A percentile compares a stretch with the other conserved stretches of the same genome.
These are phyloP conservation scores for Junonia oenone DNA, from an alignment of 2,888 invertebrate genomes.

Conservation along the genomic window DNA sequence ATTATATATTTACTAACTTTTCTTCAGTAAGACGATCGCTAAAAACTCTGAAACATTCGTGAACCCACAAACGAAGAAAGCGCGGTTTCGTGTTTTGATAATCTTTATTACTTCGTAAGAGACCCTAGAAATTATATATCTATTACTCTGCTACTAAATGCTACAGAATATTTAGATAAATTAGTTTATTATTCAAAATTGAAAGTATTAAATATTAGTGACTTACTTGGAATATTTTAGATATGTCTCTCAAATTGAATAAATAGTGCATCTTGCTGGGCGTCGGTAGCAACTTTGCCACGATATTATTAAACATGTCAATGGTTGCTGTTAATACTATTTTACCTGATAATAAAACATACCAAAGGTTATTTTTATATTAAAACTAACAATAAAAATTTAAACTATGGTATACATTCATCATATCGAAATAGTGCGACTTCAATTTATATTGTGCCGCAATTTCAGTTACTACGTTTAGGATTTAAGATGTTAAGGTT, in stretches of 20 bases:
- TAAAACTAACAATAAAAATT: too few species aligned
- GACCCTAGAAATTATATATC: slow-evolving; percentile 77
- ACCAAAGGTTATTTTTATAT: too few species aligned
- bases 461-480: too few species aligned
- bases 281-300: slow-evolving; percentile 88
- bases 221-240: slow-evolving; percentile 84
- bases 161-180: too few species aligned
- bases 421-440: too few species aligned
- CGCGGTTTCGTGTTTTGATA: slow-evolving; percentile 85
- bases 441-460: too few species aligned
- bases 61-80: slow-evolving; percentile 90
- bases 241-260: slow-evolving; percentile 93
- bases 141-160: neutral
- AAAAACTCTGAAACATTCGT: slow-evolving; percentile 92
- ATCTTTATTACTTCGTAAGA: slow-evolving; percentile 87
- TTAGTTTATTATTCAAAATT: too few species aligned
- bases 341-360: slow-evolving; percentile 77
- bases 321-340: slow-evolving; percentile 87
- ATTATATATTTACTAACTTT: too few species aligned
- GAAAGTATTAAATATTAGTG: too few species aligned
- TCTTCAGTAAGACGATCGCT: slow-evolving; percentile 90
- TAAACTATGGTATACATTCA: too few species aligned
- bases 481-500: too few species aligned
- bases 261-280: slow-evolving; percentile 94
- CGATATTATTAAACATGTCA: slow-evolving; percentile 86